These are phyloP conservation scores for Cardinalis cardinalis DNA, from an alignment of 2,113 vertebrate species.

Conservation along the genomic window DNA sequence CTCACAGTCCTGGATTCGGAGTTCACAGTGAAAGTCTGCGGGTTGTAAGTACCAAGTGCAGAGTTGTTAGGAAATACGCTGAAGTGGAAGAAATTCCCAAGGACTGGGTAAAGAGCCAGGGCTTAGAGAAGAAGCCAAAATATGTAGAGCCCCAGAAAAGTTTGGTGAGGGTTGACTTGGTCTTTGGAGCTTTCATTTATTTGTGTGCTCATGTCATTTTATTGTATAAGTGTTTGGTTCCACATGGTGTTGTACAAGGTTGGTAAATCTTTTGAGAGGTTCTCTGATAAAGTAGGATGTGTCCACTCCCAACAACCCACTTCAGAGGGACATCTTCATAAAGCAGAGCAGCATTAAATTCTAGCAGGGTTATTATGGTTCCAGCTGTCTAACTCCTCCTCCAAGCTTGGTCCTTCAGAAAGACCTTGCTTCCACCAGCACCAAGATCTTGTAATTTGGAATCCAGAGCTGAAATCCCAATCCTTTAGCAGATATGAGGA, in stretches of 20 bases:
- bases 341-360: not conserved
- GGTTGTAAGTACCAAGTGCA: conserved; percentile 41
- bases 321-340: not conserved
- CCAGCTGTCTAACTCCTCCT: not conserved
- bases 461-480: not conserved
- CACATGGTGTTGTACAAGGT: rapidly evolving
- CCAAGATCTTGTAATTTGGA: not conserved
- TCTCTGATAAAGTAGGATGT: not conserved
- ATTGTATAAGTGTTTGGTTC: not conserved
- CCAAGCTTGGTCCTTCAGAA: not conserved
- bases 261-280: not conserved
- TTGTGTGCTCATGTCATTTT: not conserved
- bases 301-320: not conserved
- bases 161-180: not conserved
- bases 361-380: not conserved
- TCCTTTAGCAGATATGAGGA: not conserved
- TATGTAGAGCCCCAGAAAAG: not conserved
- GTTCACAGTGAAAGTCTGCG: conserved; percentile 45
- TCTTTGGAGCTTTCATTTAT: not conserved
- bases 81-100: not conserved
- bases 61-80: not conserved
- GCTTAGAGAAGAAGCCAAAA: not conserved
- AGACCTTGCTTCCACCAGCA: not conserved
- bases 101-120: not conserved
- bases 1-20: conserved; percentile 51